phyloP scores from a whole-genome alignment of 2,113 vertebrate species.

The Cnemophilus loriae region DNA sequence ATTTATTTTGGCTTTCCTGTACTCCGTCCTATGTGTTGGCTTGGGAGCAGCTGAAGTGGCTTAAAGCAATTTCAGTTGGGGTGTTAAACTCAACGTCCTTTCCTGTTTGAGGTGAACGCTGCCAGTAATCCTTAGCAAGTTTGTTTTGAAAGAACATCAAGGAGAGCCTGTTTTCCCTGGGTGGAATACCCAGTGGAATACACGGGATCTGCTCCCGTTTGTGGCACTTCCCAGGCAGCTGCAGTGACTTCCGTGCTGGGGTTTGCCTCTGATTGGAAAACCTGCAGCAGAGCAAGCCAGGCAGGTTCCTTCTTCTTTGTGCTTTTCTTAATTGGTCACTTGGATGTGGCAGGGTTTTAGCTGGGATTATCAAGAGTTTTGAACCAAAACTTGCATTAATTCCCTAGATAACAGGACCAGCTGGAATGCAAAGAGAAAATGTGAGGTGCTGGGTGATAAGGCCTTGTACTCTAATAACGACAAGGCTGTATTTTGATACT shows the following conservation, averaged over 20 bases:
- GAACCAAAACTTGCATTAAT: background rate
- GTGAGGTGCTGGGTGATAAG: background rate
- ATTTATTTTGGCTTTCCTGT: too few relatives aligned
- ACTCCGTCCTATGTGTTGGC: background rate
- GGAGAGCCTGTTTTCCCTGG: background rate
- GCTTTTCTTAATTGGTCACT: background rate
- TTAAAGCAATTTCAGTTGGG: background rate
- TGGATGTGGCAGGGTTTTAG: background rate
- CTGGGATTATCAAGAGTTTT: background rate
- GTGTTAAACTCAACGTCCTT: background rate
- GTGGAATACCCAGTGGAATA: background rate
- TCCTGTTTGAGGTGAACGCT: background rate
- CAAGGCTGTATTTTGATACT: background rate
- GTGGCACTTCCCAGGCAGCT: background rate
- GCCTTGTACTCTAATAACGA: background rate
- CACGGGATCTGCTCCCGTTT: background rate
- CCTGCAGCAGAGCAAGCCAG: background rate
- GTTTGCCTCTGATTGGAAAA: background rate
- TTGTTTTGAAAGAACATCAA: conserved; percentile 1
- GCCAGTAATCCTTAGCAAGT: background rate
- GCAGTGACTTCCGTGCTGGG: background rate
- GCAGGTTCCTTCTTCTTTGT: background rate
- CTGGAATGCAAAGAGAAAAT: background rate
- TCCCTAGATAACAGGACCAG: background rate
- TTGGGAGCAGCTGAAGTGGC: background rate